These are phyloP conservation scores for Ceyx margarethae DNA, from an alignment of 2,113 vertebrate genomes.

Conservation along the genomic window DNA sequence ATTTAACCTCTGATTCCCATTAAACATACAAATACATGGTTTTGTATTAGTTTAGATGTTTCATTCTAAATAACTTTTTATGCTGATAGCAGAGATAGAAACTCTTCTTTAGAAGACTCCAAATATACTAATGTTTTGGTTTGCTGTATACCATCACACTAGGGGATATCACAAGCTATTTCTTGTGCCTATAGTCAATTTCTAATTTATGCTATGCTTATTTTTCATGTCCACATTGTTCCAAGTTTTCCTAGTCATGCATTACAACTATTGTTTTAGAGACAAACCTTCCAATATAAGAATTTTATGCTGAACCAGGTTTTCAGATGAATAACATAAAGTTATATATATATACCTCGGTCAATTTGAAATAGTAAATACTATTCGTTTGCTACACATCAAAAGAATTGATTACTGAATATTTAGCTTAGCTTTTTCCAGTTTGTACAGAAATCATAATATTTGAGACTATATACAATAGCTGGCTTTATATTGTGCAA, in stretches of 20 bases:
- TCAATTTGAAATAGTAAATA: not conserved
- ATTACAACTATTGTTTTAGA: not conserved
- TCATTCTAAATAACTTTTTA: not conserved
- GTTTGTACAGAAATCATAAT: not conserved
- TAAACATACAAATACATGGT: not conserved
- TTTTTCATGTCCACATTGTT: not conserved
- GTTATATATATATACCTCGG: not conserved
- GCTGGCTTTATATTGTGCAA: not conserved
- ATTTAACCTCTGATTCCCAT: not conserved
- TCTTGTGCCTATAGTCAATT: not conserved
- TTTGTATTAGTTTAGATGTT: not conserved
- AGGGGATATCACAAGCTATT: not conserved
- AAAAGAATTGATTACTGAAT: constrained; percentile 1
- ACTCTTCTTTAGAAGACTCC: not conserved
- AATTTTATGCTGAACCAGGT: not conserved
- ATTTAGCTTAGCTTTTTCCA: not conserved
- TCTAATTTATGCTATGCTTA: not conserved
- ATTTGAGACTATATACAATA: not conserved
- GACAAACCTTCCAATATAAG: not conserved
- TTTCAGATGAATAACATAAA: not conserved
- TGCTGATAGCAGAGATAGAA: not conserved
- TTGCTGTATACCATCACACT: not conserved
- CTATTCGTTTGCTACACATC: not conserved
- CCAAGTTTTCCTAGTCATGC: not conserved
- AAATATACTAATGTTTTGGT: not conserved